phyloP scores from a whole-genome alignment of 2,797 vertebrate species.

The Helarctos malayanus region DNA sequence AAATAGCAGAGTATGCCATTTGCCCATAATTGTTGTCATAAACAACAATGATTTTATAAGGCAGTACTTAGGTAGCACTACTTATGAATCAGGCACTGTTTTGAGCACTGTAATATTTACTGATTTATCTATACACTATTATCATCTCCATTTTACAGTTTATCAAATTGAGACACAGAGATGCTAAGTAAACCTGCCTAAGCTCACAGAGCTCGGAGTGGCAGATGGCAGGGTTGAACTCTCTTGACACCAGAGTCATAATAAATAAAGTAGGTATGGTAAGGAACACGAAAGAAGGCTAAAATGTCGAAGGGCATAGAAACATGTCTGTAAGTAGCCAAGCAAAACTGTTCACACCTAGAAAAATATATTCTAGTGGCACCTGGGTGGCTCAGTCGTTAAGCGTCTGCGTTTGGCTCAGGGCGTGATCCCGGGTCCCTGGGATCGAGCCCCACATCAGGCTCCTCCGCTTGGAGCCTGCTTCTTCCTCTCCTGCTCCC shows the following conservation, averaged over 20 bases:
- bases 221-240: not conserved
- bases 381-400: too few species aligned
- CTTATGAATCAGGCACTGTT: not conserved
- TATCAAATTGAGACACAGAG: conserved; percentile 22
- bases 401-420: too few species aligned
- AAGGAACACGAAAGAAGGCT: not conserved
- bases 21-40: conserved; percentile 13
- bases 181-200: not conserved
- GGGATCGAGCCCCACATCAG: too few species aligned
- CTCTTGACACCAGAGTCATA: not conserved
- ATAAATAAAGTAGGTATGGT: not conserved
- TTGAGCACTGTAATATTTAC: not conserved
- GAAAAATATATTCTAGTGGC: not conserved
- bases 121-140: conserved; percentile 19
- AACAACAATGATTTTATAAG: conserved; percentile 27
- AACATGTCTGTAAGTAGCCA: not conserved
- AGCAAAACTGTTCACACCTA: not conserved
- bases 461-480: too few species aligned
- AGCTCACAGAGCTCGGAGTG: not conserved
- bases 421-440: too few species aligned
- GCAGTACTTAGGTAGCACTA: not conserved
- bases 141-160: not conserved
- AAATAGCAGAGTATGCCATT: not conserved
- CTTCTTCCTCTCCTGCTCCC: too few species aligned
- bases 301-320: not conserved